phyloP scores from a whole-genome alignment of 2,888 invertebrate species.

The Eupithecia insigniata region DNA sequence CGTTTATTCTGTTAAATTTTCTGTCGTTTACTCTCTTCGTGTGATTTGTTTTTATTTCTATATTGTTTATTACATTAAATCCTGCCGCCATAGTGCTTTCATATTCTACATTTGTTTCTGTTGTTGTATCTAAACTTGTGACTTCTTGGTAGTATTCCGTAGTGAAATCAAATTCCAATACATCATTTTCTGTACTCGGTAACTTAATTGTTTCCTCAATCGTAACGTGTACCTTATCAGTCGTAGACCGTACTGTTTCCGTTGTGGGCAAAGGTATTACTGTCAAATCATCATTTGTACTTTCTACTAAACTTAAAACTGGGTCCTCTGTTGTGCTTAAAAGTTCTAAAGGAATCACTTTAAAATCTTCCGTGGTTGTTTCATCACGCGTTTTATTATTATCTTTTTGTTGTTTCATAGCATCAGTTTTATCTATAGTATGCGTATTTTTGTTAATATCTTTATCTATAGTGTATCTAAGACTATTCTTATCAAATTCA shows the following conservation, averaged over 20 bases:
- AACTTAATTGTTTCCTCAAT: neutral
- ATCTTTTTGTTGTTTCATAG: slow-evolving; percentile 21
- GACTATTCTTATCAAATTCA: slow-evolving; percentile 64
- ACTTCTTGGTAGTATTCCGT: slow-evolving; percentile 35
- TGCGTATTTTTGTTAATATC: slow-evolving; percentile 45
- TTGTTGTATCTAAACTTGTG: slow-evolving; percentile 43
- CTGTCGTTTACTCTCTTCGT: neutral
- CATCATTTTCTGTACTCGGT: slow-evolving; percentile 38
- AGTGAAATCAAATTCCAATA: slow-evolving; percentile 40
- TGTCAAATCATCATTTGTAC: slow-evolving; percentile 71
- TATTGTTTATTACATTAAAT: neutral
- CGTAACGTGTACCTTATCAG: neutral
- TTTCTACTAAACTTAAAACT: slow-evolving; percentile 63
- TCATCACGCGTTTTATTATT: slow-evolving; percentile 38
- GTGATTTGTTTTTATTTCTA: neutral
- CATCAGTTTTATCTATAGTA: slow-evolving; percentile 20
- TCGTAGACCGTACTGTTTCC: slow-evolving; percentile 47
- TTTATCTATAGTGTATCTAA: slow-evolving; percentile 69
- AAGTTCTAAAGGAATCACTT: slow-evolving; percentile 76
- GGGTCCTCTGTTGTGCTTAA: slow-evolving; percentile 72
- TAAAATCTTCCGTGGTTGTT: slow-evolving; percentile 63
- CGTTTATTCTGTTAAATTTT: neutral
- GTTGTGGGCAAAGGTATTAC: slow-evolving; percentile 74
- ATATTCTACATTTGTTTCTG: slow-evolving; percentile 23
- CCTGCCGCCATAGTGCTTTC: slow-evolving; percentile 33